phyloP scores from a whole-genome alignment of 1,140 invertebrate genomes.

The Rhysida immarginata region DNA sequence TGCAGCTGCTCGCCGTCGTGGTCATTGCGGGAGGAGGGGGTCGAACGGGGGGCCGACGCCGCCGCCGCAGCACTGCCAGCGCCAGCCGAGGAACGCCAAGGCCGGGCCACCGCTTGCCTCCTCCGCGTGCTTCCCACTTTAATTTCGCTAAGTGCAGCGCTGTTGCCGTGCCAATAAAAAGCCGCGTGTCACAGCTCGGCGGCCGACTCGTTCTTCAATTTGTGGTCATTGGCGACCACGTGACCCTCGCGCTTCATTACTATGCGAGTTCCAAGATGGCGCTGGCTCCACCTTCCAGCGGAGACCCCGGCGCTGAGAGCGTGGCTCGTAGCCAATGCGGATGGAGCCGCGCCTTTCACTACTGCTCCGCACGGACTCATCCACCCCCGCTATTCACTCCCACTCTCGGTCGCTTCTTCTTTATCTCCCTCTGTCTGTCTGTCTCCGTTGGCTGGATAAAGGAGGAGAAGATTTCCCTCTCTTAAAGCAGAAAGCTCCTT shows the following conservation, averaged over 20 bases:
- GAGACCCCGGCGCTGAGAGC: no score
- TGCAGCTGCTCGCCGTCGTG: background rate
- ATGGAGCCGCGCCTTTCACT: no score
- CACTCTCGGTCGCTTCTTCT: no score
- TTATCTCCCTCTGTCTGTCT: no score
- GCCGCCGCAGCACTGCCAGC: background rate
- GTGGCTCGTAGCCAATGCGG: no score
- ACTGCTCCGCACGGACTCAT: background rate
- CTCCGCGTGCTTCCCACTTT: background rate
- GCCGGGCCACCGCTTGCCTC: background rate
- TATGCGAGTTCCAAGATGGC: background rate
- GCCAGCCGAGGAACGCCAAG: background rate
- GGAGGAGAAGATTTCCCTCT: no score
- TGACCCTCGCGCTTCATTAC: slow-evolving; percentile 1
- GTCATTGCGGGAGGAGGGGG: background rate
- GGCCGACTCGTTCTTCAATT: slow-evolving; percentile 5
- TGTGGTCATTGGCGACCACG: background rate
- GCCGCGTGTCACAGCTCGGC: slow-evolving; percentile 1
- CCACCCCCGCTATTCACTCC: no score
- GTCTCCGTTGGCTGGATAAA: no score
- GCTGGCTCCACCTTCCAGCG: background rate
- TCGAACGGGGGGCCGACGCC: background rate
- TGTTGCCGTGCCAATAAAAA: slow-evolving; percentile 4
- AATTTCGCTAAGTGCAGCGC: slow-evolving; percentile 6
- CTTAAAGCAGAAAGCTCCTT: no score